A percentile compares a stretch with the other conserved stretches of the same genome.
Conservation (phyloP, 2,113 vertebrate species). For the Poecile atricapillus region DNA sequence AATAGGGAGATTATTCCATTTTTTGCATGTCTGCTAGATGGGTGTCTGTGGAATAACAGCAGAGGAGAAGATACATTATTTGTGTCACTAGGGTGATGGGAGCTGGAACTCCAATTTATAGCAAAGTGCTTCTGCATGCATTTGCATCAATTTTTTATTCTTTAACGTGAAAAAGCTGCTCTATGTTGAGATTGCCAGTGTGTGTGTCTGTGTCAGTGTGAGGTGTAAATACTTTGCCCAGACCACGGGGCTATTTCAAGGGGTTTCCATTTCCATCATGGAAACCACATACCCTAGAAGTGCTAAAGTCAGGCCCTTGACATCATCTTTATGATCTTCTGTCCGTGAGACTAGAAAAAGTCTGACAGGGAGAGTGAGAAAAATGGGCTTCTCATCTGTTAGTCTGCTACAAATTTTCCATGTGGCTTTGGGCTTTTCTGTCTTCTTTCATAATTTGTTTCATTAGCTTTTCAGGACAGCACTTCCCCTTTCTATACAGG, state of each 20-base stretch:
- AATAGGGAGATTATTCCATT: neutral
- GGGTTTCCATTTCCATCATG: neutral
- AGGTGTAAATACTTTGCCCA: neutral
- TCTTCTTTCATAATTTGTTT: neutral
- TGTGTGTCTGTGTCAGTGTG: too few species aligned
- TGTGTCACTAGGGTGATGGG: neutral
- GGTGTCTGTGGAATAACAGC: neutral
- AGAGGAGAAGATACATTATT: neutral
- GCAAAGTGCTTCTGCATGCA: neutral
- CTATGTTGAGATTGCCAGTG: neutral
- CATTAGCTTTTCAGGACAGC: neutral
- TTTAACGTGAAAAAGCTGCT: neutral
- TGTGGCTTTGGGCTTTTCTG: neutral
- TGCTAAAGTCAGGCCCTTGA: neutral
- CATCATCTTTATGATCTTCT: neutral
- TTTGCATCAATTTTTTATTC: neutral
- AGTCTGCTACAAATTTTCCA: neutral
- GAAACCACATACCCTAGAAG: neutral
- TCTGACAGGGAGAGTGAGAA: neutral
- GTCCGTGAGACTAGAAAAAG: neutral
- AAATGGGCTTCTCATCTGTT: neutral
- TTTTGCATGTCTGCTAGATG: neutral
- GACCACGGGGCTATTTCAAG: rapidly evolving
- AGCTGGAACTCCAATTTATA: neutral
- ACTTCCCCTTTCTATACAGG: neutral